These are phyloP conservation scores for Parascotia fuliginaria DNA, from an alignment of 2,888 invertebrate genomes.

Conservation along the genomic window DNA sequence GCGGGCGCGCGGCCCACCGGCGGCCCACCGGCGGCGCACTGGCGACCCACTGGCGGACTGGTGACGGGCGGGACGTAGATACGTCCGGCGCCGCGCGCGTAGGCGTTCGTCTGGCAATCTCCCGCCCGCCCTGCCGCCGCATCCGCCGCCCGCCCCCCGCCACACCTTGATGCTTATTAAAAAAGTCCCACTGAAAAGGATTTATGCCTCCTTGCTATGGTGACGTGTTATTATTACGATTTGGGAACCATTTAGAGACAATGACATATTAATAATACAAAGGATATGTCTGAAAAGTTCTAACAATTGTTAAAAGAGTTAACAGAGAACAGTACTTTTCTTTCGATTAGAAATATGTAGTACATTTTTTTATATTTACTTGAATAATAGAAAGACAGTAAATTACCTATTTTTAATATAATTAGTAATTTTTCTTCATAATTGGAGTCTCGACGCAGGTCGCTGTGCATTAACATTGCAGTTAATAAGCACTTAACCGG, in stretches of 20 bases:
- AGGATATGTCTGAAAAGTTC: too few relatives aligned
- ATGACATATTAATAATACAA: not conserved
- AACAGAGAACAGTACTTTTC: too few relatives aligned
- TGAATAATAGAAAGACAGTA: too few relatives aligned
- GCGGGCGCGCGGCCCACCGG: slow-evolving; percentile 21
- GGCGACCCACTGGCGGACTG: slow-evolving; percentile 85
- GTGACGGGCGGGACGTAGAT: slow-evolving; percentile 57
- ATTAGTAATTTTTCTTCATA: too few relatives aligned
- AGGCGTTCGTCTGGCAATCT: slow-evolving; percentile 72
- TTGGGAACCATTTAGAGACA: slow-evolving; percentile 6
- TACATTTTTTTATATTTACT: too few relatives aligned
- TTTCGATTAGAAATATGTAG: too few relatives aligned
- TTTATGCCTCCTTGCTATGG: slow-evolving; percentile 44
- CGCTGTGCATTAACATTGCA: too few relatives aligned
- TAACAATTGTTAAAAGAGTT: too few relatives aligned
- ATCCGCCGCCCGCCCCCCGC: slow-evolving; percentile 26
- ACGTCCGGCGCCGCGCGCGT: slow-evolving; percentile 77
- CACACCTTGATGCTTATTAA: slow-evolving; percentile 59
- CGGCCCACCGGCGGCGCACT: slow-evolving; percentile 67
- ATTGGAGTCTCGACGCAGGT: too few relatives aligned
- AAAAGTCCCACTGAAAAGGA: slow-evolving; percentile 53
- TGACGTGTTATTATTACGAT: slow-evolving; percentile 37
- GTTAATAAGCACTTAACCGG: too few relatives aligned
- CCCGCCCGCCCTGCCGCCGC: slow-evolving; percentile 19
- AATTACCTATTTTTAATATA: too few relatives aligned